Evolutionary conservation across 2,113 vertebrate genomes (phyloP).

Genomic region (Loxodonta africana): DNA sequence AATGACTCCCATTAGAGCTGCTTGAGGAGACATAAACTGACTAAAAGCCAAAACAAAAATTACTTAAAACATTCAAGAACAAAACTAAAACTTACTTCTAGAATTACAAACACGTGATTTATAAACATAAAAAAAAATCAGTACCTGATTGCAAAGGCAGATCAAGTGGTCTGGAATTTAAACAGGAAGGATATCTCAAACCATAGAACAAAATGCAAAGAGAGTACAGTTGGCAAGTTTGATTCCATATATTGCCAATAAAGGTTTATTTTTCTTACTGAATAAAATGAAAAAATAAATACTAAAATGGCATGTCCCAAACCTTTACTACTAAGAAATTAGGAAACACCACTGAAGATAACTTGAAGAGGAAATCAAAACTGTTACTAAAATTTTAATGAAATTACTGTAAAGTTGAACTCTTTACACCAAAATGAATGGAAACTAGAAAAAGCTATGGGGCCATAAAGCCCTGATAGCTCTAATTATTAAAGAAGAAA

Average conservation of each 20-base stretch:
- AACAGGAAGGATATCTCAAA: background rate
- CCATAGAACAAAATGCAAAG: background rate
- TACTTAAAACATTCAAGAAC: background rate
- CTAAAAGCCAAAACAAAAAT: background rate
- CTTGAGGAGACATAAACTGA: background rate
- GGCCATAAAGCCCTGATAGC: background rate
- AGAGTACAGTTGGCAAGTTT: background rate
- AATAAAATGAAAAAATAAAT: background rate
- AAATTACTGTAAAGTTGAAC: background rate
- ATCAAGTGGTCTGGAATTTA: background rate
- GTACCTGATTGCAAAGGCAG: background rate
- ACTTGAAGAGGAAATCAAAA: background rate
- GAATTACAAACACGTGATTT: background rate
- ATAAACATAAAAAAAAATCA: background rate
- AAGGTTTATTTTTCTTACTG: background rate
- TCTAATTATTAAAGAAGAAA: background rate
- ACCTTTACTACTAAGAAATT: background rate
- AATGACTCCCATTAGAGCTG: background rate
- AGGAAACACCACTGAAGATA: background rate
- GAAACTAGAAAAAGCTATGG: background rate
- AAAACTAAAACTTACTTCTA: background rate
- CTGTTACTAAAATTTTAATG: background rate
- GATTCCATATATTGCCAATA: background rate
- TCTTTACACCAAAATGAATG: background rate
- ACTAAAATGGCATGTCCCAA: background rate